A percentile compares a stretch with the other conserved stretches of the same genome.
Conservation (phyloP, 1,140 invertebrate genomes). For the Pachyrhynchus sulphureomaculatus region DNA sequence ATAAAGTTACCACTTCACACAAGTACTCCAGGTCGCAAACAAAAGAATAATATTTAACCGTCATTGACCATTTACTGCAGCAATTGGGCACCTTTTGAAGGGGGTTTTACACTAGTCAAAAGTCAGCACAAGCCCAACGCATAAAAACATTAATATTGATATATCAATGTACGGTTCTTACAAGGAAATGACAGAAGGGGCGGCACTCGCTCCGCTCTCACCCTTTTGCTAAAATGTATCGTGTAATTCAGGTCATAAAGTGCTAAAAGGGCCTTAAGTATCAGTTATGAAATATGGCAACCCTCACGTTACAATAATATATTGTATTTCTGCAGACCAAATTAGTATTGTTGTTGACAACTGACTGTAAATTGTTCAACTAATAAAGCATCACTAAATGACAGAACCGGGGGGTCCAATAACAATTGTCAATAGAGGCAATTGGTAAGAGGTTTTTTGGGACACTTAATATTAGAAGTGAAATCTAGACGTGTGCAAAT, state of each 20-base stretch:
- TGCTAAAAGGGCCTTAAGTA: constrained; percentile 32
- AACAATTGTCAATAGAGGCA: constrained; percentile 12
- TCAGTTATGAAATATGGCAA: constrained; percentile 43
- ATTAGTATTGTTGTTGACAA: constrained; percentile 41
- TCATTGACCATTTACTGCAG: constrained; percentile 15
- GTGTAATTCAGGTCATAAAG: constrained; percentile 34
- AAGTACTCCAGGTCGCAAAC: background rate
- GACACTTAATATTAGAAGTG: background rate
- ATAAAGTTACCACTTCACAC: too few relatives aligned
- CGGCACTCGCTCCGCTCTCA: constrained; percentile 21
- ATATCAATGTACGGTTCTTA: constrained; percentile 36
- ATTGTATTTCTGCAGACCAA: constrained; percentile 36
- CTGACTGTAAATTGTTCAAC: constrained; percentile 38
- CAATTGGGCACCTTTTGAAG: constrained; percentile 12
- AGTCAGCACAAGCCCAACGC: constrained; percentile 15
- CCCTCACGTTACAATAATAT: constrained; percentile 34
- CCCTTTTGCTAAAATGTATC: constrained; percentile 37
- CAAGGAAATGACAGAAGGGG: constrained; percentile 35
- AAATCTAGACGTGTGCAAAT: too few relatives aligned
- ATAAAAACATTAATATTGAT: constrained; percentile 41
- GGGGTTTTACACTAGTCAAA: constrained; percentile 16
- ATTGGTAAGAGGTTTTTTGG: constrained; percentile 14
- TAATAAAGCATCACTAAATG: constrained; percentile 42
- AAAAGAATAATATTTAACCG: constrained; percentile 6
- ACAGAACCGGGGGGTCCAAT: constrained; percentile 16